Conservation (phyloP, 2,797 vertebrate species). For the Coilia nasus region DNA sequence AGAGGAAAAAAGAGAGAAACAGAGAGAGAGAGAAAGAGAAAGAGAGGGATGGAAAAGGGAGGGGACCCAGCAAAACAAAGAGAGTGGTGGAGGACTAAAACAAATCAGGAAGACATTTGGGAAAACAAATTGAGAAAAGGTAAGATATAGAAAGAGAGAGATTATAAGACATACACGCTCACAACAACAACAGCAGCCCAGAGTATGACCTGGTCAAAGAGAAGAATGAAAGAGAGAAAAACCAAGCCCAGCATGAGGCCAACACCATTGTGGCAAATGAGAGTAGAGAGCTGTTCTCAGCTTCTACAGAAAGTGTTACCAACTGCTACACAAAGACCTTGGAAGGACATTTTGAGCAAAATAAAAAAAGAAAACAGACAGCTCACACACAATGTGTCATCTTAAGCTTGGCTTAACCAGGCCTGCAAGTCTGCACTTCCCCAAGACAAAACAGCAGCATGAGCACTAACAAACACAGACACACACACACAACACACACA, state of each 20-base stretch:
- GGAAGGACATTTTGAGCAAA: slow-evolving; percentile 3
- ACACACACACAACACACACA: neutral
- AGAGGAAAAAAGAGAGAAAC: neutral
- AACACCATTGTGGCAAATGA: neutral
- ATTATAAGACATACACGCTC: too few species aligned
- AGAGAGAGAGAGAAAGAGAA: neutral
- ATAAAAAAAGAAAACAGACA: neutral
- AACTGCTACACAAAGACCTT: neutral
- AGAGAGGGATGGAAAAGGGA: too few species aligned
- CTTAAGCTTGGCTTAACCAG: slow-evolving; percentile 20
- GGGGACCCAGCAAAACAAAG: neutral
- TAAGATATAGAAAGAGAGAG: too few species aligned
- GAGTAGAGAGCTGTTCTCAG: neutral
- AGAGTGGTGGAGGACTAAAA: too few species aligned
- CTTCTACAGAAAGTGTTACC: neutral
- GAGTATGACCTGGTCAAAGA: slow-evolving; percentile 32
- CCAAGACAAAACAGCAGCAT: neutral
- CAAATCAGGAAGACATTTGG: too few species aligned
- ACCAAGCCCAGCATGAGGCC: neutral
- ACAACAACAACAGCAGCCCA: slow-evolving; percentile 15
- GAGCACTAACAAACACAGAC: neutral
- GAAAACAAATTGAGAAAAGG: too few species aligned
- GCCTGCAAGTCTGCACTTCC: neutral
- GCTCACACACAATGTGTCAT: slow-evolving; percentile 14
- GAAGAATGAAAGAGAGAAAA: neutral